Base-by-base conservation (phyloP, 2,797 vertebrate genomes). In the Steatocranus sp. region DNA sequence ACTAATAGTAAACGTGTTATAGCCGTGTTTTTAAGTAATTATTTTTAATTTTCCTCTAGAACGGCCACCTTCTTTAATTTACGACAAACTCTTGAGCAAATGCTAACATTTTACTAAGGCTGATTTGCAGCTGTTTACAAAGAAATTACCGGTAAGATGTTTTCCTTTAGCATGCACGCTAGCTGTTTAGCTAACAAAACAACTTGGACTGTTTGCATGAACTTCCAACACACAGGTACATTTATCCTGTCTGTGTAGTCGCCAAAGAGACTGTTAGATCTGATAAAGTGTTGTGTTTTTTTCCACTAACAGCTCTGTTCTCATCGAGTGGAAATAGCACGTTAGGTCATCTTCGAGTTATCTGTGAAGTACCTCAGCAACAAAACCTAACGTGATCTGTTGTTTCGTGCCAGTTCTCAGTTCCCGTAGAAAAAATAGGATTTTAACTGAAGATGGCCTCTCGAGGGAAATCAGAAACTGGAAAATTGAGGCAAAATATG, bases 401-500 rank as follows among this genome's bases (percentile, higher is more conserved):
- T 43, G 58, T 56, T 30, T 79, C 20, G 9, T 61, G 18, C 8
- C 27, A 46, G 43, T 61, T 86, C 9, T n/a, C 4, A 61, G 32
- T 61, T 61, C 49, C 8, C 2, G 5, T 10, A 83, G 83, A 41
- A n/a, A 17, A 51, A 75, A 73, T 3, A 32, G 3, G 5, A 6
- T 54, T 91, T 66, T 18, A 46, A 66, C 41, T 11, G 81, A 95
- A 86, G 83, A 99, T 99, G 98, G 98, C 98, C 90, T 99, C 98
- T 82, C 97, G 98, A 34, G 98, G 98, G 80, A 97, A 97, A 94
- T 97, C 96, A 4, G 99, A 99, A 95, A 99, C 98, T 17, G 97
- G 97, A 79, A 99, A 98, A 91, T 85, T 99, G 66, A 98, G 96
- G 88, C 98, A 99, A 87, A 99, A 99, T 81, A 96, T 99, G 95